These are phyloP conservation scores for Hyposmocoma kahamanoa DNA, from an alignment of 1,140 invertebrate genomes.

Conservation along the genomic window DNA sequence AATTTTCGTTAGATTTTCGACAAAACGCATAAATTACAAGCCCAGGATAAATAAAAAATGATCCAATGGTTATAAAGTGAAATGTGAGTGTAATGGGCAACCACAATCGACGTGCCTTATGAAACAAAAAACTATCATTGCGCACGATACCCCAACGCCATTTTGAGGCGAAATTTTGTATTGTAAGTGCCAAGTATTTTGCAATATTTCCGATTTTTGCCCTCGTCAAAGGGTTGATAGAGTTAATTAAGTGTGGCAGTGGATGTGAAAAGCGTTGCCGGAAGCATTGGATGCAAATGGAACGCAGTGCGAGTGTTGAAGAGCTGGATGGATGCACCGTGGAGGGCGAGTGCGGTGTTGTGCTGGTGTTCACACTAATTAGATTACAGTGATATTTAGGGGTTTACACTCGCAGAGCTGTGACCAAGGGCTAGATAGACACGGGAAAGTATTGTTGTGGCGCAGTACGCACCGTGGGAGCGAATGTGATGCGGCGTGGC, in stretches of 20 bases:
- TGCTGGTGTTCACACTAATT: conserved; percentile 57
- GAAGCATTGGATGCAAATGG: conserved; percentile 17
- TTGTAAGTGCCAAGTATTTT: conserved; percentile 74
- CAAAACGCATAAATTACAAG: conserved; percentile 26
- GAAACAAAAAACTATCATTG: conserved; percentile 73
- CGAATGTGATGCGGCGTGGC: conserved; percentile 32
- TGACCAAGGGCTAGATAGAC: too few species aligned
- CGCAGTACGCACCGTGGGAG: conserved; percentile 4
- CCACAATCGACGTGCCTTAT: conserved; percentile 55
- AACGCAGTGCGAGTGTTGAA: conserved; percentile 22
- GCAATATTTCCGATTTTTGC: conserved; percentile 60
- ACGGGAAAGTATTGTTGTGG: too few species aligned
- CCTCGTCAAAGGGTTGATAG: conserved; percentile 28
- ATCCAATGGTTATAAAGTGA: conserved; percentile 42
- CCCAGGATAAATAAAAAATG: conserved; percentile 44
- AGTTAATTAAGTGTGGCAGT: conserved; percentile 30
- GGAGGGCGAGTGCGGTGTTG: conserved; percentile 54
- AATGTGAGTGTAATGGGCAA: conserved; percentile 51
- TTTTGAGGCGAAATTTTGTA: conserved; percentile 74
- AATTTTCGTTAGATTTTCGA: conserved; percentile 50
- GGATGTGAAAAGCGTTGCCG: conserved; percentile 32
- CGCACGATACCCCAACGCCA: conserved; percentile 72
- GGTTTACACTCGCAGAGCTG: too few species aligned
- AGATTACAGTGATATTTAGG: conserved; percentile 42
- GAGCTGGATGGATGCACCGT: conserved; percentile 36